These are phyloP conservation scores for Strigamia transsilvanica DNA, from an alignment of 2,888 invertebrate species.

Conservation along the genomic window DNA sequence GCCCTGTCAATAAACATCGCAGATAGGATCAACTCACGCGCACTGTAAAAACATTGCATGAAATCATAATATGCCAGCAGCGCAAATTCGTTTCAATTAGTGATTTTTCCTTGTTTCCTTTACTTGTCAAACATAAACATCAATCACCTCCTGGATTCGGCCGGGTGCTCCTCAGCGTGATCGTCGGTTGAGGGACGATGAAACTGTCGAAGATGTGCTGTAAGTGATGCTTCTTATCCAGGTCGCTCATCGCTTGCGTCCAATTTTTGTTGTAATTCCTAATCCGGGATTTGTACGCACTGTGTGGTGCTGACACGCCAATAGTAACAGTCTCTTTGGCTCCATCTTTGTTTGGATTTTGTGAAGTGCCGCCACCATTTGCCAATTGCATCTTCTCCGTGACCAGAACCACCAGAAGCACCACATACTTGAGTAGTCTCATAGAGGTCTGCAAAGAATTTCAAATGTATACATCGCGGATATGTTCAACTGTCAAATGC, in stretches of 20 bases:
- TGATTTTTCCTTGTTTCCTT: not conserved
- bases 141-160: not conserved
- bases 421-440: not conserved
- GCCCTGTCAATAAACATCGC: too few relatives aligned
- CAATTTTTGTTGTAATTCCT: not conserved
- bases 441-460: constrained; percentile 1
- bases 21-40: too few relatives aligned
- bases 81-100: not conserved
- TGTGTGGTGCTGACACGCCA: not conserved
- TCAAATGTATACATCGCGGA: not conserved
- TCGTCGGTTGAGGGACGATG: not conserved
- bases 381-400: not conserved
- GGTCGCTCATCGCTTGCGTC: not conserved
- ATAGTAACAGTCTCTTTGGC: not conserved
- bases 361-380: not conserved
- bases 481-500: too few relatives aligned
- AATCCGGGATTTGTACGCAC: not conserved
- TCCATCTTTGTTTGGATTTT: not conserved
- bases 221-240: not conserved
- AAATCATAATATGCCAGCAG: too few relatives aligned
- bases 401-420: not conserved
- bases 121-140: not conserved
- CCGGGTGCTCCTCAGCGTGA: not conserved
- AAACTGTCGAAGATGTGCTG: not conserved
- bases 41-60: too few relatives aligned